Base-by-base conservation (phyloP, 2,797 vertebrate genomes). In the Rhinatrema bivittatum region DNA sequence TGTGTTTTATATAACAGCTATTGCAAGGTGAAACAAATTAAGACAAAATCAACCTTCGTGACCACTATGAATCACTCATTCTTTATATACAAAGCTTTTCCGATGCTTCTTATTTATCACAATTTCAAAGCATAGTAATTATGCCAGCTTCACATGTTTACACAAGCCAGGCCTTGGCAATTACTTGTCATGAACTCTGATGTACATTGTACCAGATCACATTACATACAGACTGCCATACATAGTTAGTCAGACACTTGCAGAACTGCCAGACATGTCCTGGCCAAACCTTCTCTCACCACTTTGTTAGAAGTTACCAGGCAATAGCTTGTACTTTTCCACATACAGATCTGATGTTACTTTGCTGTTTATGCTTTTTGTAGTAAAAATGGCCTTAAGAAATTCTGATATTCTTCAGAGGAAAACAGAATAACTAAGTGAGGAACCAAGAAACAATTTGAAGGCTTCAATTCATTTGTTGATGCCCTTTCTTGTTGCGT, bases 191-290 rank as follows among this genome's bases (percentile, higher is more conserved):
- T 2, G 10, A 0, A 20, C n/a, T 1, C 38, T 36, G 46, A 21
- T 9, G 20, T 5, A 0, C 0, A 3, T 1, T 1, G 30, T 3
- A 2, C 6, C 1, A 5, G 16, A 24, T 31, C 3, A 0, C 1
- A 0, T 28, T 50, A 20, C 36, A 25, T 50, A 20, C 36, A 25
- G 13, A 51, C 0, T 1, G 35, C 12, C 3, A n/a, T 11, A 44
- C 22, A 11, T 24, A 13, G 9, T n/a, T n/a, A n/a, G n/a, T n/a
- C n/a, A n/a, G n/a, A n/a, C n/a, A n/a, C n/a, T n/a, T n/a, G n/a
- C n/a, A n/a, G n/a, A n/a, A n/a, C n/a, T n/a, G n/a, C 50, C 21
- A 39, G 46, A 54, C 54, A 45, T 1, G 2, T 22, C 64, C 16
- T 29, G 3, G 9, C 36, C 5, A 42, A 0, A 0, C 22, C 38